phyloP scores from a whole-genome alignment of 1,140 invertebrate species.

The Panagrolaimus sp. region DNA sequence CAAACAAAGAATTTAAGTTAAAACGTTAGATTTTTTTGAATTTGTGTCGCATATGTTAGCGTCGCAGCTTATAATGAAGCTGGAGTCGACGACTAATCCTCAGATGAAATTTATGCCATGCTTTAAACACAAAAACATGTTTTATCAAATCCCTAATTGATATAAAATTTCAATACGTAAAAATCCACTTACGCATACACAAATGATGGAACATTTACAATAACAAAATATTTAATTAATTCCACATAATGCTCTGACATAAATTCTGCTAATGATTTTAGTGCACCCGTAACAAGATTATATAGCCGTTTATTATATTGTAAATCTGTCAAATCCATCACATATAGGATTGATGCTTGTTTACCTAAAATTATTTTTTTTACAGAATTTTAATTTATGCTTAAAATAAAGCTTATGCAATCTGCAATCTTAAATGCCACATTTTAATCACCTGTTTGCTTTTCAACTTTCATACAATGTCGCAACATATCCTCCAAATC shows the following conservation, averaged over 20 bases:
- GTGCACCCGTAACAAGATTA: conserved; percentile 37
- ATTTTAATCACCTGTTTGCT: conserved; percentile 31
- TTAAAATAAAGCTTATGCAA: too few species aligned
- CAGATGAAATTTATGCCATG: too few species aligned
- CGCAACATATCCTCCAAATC: conserved; percentile 49
- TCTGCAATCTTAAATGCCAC: background rate
- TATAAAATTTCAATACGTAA: too few species aligned
- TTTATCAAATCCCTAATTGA: too few species aligned
- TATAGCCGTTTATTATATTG: conserved; percentile 45
- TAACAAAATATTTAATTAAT: conserved; percentile 48
- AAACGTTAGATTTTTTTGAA: too few species aligned
- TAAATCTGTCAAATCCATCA: conserved; percentile 47
- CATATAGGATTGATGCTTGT: conserved; percentile 47
- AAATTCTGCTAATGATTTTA: conserved; percentile 41
- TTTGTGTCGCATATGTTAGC: too few species aligned
- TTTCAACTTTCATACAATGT: conserved; percentile 40
- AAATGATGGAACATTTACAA: conserved; percentile 41
- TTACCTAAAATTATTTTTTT: conserved; percentile 26
- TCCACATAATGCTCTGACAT: conserved; percentile 52
- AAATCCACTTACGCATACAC: conserved; percentile 11
- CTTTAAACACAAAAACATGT: too few species aligned
- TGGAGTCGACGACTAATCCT: too few species aligned
- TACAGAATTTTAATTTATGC: background rate
- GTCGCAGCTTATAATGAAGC: too few species aligned
- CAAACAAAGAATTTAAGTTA: too few species aligned